A percentile compares a stretch with the other conserved stretches of the same genome.
These are phyloP conservation scores for Hypsibius dujardini DNA, from an alignment of 1,140 invertebrate species.

Conservation along the genomic window DNA sequence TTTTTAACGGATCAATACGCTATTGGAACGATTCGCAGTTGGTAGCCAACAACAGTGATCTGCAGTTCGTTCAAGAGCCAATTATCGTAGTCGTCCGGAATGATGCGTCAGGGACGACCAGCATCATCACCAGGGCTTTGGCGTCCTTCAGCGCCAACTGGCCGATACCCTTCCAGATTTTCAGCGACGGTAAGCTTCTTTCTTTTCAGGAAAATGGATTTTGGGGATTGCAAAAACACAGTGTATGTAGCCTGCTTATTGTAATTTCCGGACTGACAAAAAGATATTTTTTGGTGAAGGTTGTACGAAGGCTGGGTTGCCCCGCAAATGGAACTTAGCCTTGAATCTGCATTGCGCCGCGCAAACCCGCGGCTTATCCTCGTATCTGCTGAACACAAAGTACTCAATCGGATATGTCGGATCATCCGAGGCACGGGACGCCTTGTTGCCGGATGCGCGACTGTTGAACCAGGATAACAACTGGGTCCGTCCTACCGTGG, in stretches of 20 bases:
- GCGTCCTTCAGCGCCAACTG: conserved; percentile 13
- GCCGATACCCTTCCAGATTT: conserved; percentile 22
- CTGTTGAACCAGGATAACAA: conserved; percentile 25
- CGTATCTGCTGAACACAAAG: conserved; percentile 23
- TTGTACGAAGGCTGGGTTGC: not conserved
- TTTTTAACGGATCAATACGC: conserved; percentile 22
- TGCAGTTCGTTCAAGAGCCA: not conserved
- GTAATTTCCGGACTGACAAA: not conserved
- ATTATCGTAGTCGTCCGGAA: conserved; percentile 21
- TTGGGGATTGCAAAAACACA: not conserved
- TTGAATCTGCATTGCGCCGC: conserved; percentile 24
- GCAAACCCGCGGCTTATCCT: conserved; percentile 25
- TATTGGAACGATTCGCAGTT: conserved; percentile 21
- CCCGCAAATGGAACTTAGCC: conserved; percentile 23
- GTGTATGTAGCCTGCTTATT: not conserved
- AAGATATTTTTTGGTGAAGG: not conserved
- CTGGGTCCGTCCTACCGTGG: conserved; percentile 18
- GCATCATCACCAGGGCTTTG: conserved; percentile 23
- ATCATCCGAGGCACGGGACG: conserved; percentile 20
- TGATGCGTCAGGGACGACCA: conserved; percentile 22
- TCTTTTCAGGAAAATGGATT: not conserved
- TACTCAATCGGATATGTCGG: conserved; percentile 27
- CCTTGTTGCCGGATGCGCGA: conserved; percentile 22
- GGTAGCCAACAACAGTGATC: conserved; percentile 16
- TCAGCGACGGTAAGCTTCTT: conserved; percentile 22